These are phyloP conservation scores for Paratrypauchen microcephalus DNA, from an alignment of 2,797 vertebrate species.

Conservation along the genomic window DNA sequence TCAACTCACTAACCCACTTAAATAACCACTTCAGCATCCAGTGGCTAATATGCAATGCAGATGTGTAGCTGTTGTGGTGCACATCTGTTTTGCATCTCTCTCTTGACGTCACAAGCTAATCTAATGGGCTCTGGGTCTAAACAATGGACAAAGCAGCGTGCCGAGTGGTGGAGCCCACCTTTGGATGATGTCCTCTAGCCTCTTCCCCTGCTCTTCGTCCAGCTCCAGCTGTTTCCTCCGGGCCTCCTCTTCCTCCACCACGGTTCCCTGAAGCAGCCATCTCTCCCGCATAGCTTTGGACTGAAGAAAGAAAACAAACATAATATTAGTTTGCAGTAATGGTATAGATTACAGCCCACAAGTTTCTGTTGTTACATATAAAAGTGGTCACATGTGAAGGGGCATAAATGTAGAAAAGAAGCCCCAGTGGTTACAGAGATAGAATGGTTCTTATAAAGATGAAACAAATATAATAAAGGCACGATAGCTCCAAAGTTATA, in stretches of 20 bases:
- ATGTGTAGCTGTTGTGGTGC: constrained; percentile 12
- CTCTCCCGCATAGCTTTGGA: constrained; percentile 96
- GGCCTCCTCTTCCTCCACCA: constrained; percentile 85
- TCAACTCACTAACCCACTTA: not conserved
- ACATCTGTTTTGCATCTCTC: constrained; percentile 18
- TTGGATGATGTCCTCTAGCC: constrained; percentile 87
- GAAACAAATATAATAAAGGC: not conserved
- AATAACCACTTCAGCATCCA: not conserved
- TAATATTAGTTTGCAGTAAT: not conserved
- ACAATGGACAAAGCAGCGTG: not conserved
- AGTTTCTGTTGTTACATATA: not conserved
- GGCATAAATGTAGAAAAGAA: too few species aligned
- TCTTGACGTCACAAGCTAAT: not conserved
- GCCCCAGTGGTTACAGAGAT: too few species aligned
- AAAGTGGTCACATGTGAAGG: too few species aligned
- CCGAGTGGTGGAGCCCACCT: constrained; percentile 74
- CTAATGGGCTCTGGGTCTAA: not conserved
- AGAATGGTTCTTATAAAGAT: not conserved
- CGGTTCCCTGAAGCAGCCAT: constrained; percentile 94
- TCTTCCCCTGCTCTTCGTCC: constrained; percentile 89
- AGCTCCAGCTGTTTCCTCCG: constrained; percentile 87
- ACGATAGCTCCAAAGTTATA: not conserved
- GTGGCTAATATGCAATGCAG: constrained; percentile 3
- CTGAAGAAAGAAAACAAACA: constrained; percentile 65
- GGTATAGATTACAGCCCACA: not conserved